These are phyloP conservation scores for Polia nebulosa DNA, from an alignment of 2,888 invertebrate species.

Conservation along the genomic window DNA sequence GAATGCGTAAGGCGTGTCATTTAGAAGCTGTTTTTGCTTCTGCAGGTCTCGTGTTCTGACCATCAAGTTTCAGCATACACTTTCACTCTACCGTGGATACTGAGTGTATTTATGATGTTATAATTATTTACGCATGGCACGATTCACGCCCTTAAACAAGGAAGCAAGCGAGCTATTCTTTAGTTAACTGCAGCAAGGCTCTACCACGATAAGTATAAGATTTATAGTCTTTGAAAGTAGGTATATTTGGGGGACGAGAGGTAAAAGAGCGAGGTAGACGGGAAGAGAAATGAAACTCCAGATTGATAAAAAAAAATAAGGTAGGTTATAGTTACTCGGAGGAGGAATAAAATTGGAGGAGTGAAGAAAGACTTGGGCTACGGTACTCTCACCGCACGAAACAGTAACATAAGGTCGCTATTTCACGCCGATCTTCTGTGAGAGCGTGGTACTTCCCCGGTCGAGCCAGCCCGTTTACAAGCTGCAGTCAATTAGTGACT, in stretches of 20 bases:
- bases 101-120: not conserved
- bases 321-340: not conserved
- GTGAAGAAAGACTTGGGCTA: not conserved
- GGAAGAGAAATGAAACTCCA: not conserved
- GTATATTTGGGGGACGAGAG: not conserved
- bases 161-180: not conserved
- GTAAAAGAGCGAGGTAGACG: not conserved
- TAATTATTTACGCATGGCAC: not conserved
- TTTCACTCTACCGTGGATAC: not conserved
- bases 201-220: not conserved
- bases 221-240: not conserved
- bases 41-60: not conserved
- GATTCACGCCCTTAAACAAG: not conserved
- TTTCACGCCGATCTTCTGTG: conserved; percentile 14
- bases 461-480: conserved; percentile 36
- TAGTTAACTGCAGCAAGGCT: conserved; percentile 2
- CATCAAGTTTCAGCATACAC: conserved; percentile 4
- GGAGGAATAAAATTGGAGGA: not conserved
- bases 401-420: conserved; percentile 8
- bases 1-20: conserved; percentile 4
- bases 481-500: not conserved
- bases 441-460: conserved; percentile 45
- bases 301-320: not conserved
- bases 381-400: conserved; percentile 32
- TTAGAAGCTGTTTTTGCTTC: not conserved